phyloP scores from a whole-genome alignment of 2,113 vertebrate genomes.

The Phrynosoma blainvillii region DNA sequence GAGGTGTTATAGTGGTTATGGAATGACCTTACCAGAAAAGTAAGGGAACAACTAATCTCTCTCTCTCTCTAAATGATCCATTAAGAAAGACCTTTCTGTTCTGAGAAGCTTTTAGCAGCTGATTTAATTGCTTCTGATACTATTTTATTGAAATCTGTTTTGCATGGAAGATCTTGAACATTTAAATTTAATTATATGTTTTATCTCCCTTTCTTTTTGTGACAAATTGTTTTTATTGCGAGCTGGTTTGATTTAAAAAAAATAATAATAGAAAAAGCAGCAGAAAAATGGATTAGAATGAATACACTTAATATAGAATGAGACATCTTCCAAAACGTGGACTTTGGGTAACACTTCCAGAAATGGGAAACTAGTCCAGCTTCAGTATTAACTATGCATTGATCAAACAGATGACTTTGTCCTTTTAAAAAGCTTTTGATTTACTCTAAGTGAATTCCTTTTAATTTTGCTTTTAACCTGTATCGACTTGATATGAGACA shows the following conservation, averaged over 20 bases:
- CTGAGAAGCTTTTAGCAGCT: not conserved
- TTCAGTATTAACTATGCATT: not conserved
- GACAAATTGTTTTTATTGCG: slow-evolving; percentile 1
- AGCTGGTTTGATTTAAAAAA: not conserved
- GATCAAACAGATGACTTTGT: slow-evolving; percentile 20
- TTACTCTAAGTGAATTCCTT: not conserved
- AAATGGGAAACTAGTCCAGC: fast-evolving
- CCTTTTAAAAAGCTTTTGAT: not conserved
- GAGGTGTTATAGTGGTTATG: not conserved
- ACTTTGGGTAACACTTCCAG: not conserved
- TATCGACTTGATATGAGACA: not conserved
- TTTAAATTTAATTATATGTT: not conserved
- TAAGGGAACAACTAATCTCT: not conserved
- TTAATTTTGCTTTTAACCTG: slow-evolving; percentile 3
- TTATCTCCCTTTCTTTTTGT: not conserved
- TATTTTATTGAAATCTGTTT: not conserved
- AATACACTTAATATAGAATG: not conserved
- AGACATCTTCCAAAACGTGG: not conserved
- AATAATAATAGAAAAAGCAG: not conserved
- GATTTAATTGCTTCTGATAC: not conserved
- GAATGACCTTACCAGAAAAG: not conserved
- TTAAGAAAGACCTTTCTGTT: not conserved
- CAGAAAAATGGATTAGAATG: not conserved
- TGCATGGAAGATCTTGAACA: not conserved
- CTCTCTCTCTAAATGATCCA: not conserved